Conservation (phyloP, 2,113 vertebrate genomes). For the Sapayoa aenigma region DNA sequence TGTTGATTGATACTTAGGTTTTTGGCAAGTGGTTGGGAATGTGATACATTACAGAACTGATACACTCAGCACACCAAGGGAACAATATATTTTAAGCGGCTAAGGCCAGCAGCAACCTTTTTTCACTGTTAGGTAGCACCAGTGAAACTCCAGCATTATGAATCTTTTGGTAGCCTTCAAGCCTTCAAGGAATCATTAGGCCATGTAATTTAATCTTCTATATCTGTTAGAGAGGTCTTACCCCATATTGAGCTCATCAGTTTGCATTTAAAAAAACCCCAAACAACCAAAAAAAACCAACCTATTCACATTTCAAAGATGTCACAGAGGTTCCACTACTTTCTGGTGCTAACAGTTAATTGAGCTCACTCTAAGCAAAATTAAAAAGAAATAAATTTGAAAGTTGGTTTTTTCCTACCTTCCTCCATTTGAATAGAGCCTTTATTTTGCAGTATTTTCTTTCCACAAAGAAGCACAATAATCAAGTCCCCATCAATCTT, state of each 20-base stretch:
- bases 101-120: neutral
- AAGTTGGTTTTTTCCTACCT: neutral
- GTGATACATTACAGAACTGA: neutral
- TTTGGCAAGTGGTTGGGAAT: neutral
- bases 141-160: neutral
- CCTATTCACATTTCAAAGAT: neutral
- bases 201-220: neutral
- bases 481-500: neutral
- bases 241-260: neutral
- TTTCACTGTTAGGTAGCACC: neutral
- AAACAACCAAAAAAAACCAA: neutral
- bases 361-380: neutral
- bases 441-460: neutral
- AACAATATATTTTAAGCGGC: neutral
- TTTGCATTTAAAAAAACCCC: neutral
- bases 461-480: neutral
- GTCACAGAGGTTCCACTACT: neutral
- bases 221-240: neutral
- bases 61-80: neutral
- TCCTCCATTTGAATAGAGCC: neutral
- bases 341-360: neutral
- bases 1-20: neutral
- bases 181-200: neutral
- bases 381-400: neutral
- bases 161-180: neutral